Evolutionary conservation across 2,797 vertebrate genomes (phyloP).

Genomic region (Sebastes matsubarae): DNA sequence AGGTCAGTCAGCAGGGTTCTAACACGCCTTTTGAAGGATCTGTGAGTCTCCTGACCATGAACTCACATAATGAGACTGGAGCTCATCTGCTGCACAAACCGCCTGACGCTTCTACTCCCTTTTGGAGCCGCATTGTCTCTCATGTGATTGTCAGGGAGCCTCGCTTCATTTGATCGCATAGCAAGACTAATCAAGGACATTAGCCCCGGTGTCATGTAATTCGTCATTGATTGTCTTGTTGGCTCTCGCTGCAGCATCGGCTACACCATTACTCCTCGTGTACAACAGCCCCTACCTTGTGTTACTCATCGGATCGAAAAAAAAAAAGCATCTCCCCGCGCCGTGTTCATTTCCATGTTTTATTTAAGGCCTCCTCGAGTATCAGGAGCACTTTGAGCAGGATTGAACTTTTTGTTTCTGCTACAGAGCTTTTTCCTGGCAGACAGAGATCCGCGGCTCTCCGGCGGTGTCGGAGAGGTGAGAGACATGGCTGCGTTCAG

Average conservation of each 20-base stretch:
- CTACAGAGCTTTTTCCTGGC: slow-evolving; percentile 41
- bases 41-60: slow-evolving; percentile 28
- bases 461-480: slow-evolving; percentile 46
- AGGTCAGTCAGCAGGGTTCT: slow-evolving; percentile 21
- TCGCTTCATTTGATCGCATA: slow-evolving; percentile 62
- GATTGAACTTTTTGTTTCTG: slow-evolving; percentile 56
- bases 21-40: slow-evolving; percentile 37
- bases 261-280: slow-evolving; percentile 46
- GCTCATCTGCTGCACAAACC: slow-evolving; percentile 41
- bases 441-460: slow-evolving; percentile 50
- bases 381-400: slow-evolving; percentile 61
- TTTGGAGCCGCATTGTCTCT: slow-evolving; percentile 49
- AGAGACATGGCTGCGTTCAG: slow-evolving; percentile 50
- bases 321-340: slow-evolving; percentile 18
- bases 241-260: slow-evolving; percentile 50
- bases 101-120: slow-evolving; percentile 36
- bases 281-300: slow-evolving; percentile 53
- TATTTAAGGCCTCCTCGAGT: slow-evolving; percentile 68
- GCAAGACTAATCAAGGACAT: slow-evolving; percentile 74
- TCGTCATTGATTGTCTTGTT: slow-evolving; percentile 71
- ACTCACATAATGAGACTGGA: slow-evolving; percentile 37
- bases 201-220: slow-evolving; percentile 72
- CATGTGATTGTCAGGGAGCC: slow-evolving; percentile 55
- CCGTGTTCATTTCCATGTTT: slow-evolving; percentile 73
- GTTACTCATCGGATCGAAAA: slow-evolving; percentile 52